Percentiles rank a stretch among this genome's conserved stretches.
phyloP scores from a whole-genome alignment of 2,113 vertebrate genomes.

The Pterocles gutturalis region DNA sequence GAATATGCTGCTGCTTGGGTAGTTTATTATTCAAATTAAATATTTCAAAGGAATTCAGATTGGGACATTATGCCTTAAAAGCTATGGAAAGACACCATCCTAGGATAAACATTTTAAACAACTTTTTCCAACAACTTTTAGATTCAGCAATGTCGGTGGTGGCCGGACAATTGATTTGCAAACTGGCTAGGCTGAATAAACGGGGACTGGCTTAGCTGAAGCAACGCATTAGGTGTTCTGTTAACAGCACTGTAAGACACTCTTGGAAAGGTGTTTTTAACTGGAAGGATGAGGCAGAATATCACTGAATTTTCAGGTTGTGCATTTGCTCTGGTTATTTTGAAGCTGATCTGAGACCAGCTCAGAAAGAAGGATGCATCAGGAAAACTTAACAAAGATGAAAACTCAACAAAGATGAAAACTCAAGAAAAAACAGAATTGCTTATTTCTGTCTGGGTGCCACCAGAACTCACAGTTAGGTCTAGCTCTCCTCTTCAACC shows the following conservation, averaged over 20 bases:
- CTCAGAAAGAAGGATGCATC: not conserved
- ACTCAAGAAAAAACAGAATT: not conserved
- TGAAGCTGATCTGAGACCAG: not conserved
- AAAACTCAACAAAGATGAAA: not conserved
- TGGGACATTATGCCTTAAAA: conserved; percentile 21
- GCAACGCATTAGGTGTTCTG: not conserved
- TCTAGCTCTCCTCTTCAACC: not conserved
- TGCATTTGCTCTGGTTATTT: not conserved
- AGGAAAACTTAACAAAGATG: not conserved
- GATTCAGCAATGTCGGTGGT: not conserved
- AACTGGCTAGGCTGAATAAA: not conserved
- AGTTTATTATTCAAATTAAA: conserved; percentile 57
- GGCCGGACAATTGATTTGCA: not conserved
- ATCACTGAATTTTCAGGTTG: not conserved
- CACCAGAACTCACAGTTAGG: not conserved
- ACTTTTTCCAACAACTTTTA: not conserved
- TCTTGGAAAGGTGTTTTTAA: not conserved
- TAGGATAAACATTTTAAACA: conserved; percentile 50
- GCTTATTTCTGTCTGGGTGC: not conserved
- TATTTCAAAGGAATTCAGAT: conserved; percentile 43
- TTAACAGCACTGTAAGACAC: not conserved
- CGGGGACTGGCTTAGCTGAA: not conserved
- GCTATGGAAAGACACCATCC: not conserved
- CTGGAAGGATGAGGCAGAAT: not conserved
- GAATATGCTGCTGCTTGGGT: not conserved